Conservation (phyloP, 2,888 invertebrate genomes). For the Macrophya annulata region DNA sequence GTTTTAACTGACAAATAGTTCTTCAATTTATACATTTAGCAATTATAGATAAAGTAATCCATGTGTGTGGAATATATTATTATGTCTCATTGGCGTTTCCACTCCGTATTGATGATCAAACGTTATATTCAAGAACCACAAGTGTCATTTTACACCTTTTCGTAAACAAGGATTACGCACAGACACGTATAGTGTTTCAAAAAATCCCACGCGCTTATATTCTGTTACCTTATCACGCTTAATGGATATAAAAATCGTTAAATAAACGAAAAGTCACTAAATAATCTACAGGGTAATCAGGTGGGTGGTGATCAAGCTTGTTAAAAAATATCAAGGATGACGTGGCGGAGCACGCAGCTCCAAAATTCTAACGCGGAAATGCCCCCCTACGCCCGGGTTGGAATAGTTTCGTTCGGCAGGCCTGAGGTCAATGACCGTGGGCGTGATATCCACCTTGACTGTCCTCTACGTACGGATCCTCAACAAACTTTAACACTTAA, state of each 20-base stretch:
- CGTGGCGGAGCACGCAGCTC: conserved; percentile 5
- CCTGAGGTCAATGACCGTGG: conserved; percentile 62
- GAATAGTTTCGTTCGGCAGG: conserved; percentile 26
- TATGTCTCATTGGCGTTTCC: neutral
- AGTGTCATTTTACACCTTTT: neutral
- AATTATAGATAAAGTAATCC: neutral
- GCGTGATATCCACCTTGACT: conserved; percentile 67
- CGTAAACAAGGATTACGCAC: neutral
- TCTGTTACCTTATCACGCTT: neutral
- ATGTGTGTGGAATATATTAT: neutral
- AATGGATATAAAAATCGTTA: neutral
- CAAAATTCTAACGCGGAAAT: conserved; percentile 41
- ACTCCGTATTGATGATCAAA: neutral
- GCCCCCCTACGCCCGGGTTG: conserved; percentile 58
- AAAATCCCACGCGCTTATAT: neutral
- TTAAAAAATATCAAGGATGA: conserved; percentile 40
- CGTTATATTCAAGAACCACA: neutral
- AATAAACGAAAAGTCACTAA: neutral
- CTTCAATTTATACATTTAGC: neutral
- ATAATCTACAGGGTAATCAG: neutral
- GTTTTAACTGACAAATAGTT: neutral
- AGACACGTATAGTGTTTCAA: no score
- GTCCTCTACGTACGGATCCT: conserved; percentile 67
- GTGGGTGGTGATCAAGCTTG: neutral
- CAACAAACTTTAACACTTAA: neutral